Evolutionary conservation across 2,113 vertebrate species (phyloP), one percentile per base, ranked within the genome.

Genomic region (Vulpes lagopus): DNA sequence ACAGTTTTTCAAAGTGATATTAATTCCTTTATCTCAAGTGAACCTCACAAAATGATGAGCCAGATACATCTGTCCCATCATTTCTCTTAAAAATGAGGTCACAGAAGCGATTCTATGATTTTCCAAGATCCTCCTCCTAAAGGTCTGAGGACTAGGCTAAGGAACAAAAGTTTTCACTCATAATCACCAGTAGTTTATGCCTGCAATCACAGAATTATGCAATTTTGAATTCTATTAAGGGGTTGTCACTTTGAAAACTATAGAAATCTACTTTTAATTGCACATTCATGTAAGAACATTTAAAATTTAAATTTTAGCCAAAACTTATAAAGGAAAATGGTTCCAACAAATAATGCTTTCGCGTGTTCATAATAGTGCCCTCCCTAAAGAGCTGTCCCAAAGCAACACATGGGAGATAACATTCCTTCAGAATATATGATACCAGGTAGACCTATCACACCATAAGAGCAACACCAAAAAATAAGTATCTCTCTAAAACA

Each of bases 271-370:
- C 30, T 92, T 97, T 95, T 71, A 97, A 94, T 89, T 49, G 4
- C 84, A 89, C 8, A 7, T 92, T 84, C n/a, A 88, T 67, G 81
- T 87, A 64, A 91, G 30, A 82, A 88, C 62, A 3, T 53, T 94
- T 89, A 83, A 89, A 76, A 60, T 94, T 95, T 15, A 78, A 97
- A 89, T 91, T 23, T 89, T 96, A 95, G 38, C 4, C 43, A 85
- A 95, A 87, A 17, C 30, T 27, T 38, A 51, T 71, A 95, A 95
- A 94, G 3, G 20, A 76, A 96, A 96, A 95, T 53, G 19, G 62
- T 80, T 85, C 53, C 35, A 95, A 88, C 11, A 71, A 49, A 60
- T 16, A 92, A 53, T 27, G 5, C 32, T 76, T 96, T 94, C 35
- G 69, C 69, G 19, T 94, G 6, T 74, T 81, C 43, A 49, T 83